Conservation (phyloP, 2,797 vertebrate species). For the Cheirogaleus major region DNA sequence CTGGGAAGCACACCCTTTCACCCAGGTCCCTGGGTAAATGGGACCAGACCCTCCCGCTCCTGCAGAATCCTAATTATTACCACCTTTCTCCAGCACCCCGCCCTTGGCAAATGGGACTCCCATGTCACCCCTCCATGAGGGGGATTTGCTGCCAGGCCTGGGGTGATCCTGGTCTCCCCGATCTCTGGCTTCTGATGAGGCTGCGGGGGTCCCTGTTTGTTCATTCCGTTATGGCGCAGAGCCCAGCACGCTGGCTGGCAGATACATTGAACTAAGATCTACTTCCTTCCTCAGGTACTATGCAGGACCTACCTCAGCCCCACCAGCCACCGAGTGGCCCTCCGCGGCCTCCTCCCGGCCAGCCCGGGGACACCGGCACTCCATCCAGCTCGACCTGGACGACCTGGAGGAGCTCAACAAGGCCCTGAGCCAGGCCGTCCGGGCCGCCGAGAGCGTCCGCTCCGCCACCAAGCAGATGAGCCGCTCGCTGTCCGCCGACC, state of each 20-base stretch:
- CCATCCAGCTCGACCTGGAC: constrained; percentile 61
- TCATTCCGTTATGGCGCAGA: rapidly evolving
- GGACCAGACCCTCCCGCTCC: neutral
- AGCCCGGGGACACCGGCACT: neutral
- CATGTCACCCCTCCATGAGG: neutral
- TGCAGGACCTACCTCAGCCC: constrained; percentile 81
- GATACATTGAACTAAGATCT: neutral
- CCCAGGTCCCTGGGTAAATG: neutral
- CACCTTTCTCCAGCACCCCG: neutral
- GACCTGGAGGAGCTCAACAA: constrained; percentile 79
- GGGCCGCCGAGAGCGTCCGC: constrained; percentile 87
- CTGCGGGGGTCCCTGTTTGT: neutral
- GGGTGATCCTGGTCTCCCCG: neutral
- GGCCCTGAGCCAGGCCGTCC: constrained; percentile 87
- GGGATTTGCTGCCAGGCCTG: neutral
- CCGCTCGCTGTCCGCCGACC: constrained; percentile 84
- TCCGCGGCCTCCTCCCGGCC: neutral
- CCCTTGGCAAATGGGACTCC: neutral
- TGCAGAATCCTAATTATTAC: neutral
- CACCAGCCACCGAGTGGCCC: neutral
- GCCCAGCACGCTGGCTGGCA: neutral
- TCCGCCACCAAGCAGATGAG: constrained; percentile 88
- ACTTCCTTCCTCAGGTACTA: constrained; percentile 76
- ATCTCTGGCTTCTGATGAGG: neutral
- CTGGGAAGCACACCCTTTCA: neutral